Percentiles rank a stretch among this genome's conserved stretches.
Conservation (phyloP, 2,797 vertebrate species). For the Typhlichthys subterraneus region DNA sequence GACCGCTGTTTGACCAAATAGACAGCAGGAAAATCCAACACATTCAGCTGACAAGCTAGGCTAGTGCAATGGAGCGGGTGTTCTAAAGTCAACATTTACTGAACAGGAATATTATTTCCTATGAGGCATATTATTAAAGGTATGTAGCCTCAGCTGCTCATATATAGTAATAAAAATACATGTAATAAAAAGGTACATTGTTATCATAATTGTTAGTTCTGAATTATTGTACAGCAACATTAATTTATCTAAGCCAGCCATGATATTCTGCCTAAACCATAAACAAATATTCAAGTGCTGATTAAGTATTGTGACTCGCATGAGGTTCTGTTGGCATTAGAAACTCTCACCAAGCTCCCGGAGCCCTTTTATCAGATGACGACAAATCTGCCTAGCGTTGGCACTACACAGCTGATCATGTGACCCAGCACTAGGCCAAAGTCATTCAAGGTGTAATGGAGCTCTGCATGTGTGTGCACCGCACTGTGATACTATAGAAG, state of each 20-base stretch:
- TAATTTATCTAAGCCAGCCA: no score
- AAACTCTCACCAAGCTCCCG: constrained; percentile 14
- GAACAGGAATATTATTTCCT: constrained; percentile 5
- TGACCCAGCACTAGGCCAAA: constrained; percentile 26
- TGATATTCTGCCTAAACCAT: no score
- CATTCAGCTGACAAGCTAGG: constrained; percentile 16
- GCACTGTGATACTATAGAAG: no score
- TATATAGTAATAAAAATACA: no score
- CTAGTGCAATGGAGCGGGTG: constrained; percentile 10
- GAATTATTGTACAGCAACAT: no score
- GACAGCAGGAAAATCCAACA: constrained; percentile 35
- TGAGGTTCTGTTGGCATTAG: not conserved
- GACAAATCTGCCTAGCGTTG: constrained; percentile 30
- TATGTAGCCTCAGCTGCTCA: not conserved
- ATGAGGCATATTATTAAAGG: not conserved
- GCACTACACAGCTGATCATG: constrained; percentile 24
- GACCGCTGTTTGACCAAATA: constrained; percentile 13
- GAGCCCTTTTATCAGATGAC: constrained; percentile 31
- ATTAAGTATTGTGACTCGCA: no score
- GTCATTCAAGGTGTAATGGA: not conserved
- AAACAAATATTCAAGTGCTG: no score
- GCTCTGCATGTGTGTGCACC: not conserved
- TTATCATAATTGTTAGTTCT: not conserved
- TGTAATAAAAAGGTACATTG: not conserved
- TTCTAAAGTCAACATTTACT: constrained; percentile 32